These are phyloP conservation scores for Drosophila rufa DNA, from an alignment of 1,140 invertebrate species.

Conservation along the genomic window DNA sequence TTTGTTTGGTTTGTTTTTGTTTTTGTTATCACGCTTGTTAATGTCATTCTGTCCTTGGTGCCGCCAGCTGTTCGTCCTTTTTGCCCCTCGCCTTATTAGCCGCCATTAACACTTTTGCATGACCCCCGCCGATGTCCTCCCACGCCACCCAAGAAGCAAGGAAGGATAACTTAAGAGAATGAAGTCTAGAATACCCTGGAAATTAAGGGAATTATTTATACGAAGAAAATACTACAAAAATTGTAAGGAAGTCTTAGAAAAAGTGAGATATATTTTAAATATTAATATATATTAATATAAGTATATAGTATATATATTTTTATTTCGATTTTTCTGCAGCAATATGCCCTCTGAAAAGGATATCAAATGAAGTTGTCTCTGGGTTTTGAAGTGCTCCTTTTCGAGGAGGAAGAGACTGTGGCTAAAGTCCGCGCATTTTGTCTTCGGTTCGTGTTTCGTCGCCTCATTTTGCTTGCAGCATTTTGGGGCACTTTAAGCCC, in stretches of 20 bases:
- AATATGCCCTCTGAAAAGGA: not conserved
- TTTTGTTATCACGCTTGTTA: slow-evolving; percentile 77
- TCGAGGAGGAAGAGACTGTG: not conserved
- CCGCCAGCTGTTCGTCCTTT: slow-evolving; percentile 50
- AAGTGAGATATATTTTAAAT: no score
- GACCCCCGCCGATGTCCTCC: not conserved
- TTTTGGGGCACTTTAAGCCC: slow-evolving; percentile 45
- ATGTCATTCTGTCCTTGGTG: slow-evolving; percentile 58
- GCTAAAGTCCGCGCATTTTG: slow-evolving; percentile 42
- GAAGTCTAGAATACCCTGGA: no score
- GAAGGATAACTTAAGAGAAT: no score
- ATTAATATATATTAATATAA: no score
- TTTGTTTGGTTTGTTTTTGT: slow-evolving; percentile 14
- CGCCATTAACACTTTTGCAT: slow-evolving; percentile 75
- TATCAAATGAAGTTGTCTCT: slow-evolving; percentile 12
- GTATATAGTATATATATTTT: no score
- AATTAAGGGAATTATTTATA: no score
- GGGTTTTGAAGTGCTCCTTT: not conserved
- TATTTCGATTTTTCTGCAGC: no score
- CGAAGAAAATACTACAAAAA: no score
- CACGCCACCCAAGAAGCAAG: no score
- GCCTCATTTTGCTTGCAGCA: slow-evolving; percentile 68
- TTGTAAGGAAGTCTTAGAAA: no score
- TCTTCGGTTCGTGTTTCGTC: slow-evolving; percentile 53
- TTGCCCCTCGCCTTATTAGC: slow-evolving; percentile 70